Percentiles rank a stretch among this genome's conserved stretches.
Conservation (phyloP, 1,140 invertebrate species). For the Caenorhabditis latens region DNA sequence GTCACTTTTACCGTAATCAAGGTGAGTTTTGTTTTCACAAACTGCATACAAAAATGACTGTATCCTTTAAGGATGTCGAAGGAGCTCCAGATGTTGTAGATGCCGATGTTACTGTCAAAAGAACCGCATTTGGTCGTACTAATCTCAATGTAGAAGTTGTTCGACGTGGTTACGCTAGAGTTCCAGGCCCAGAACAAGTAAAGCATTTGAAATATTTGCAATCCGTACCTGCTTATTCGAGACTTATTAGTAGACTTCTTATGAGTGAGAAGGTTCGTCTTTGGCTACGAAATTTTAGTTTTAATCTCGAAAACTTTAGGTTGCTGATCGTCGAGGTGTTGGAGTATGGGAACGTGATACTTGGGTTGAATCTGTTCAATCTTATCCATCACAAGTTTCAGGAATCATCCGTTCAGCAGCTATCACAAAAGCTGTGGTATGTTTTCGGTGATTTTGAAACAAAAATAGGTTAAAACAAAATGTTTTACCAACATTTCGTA, state of each 20-base stretch:
- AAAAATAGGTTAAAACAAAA: too few species aligned
- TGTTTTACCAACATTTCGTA: too few species aligned
- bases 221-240: slow-evolving; percentile 71
- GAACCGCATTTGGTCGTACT: slow-evolving; percentile 64
- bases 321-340: slow-evolving; percentile 75
- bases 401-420: slow-evolving; percentile 70
- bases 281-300: background rate
- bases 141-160: slow-evolving; percentile 76
- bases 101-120: slow-evolving; percentile 66
- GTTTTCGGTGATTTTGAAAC: slow-evolving; percentile 40
- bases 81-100: slow-evolving; percentile 59
- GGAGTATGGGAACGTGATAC: slow-evolving; percentile 75
- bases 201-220: slow-evolving; percentile 74
- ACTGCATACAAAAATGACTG: background rate
- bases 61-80: slow-evolving; percentile 44
- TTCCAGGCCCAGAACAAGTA: slow-evolving; percentile 70
- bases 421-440: slow-evolving; percentile 73
- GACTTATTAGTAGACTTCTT: slow-evolving; percentile 73
- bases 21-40: slow-evolving; percentile 56
- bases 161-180: slow-evolving; percentile 73
- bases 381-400: slow-evolving; percentile 69
- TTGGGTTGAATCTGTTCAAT: slow-evolving; percentile 73
- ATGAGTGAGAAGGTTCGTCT: slow-evolving; percentile 72
- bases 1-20: slow-evolving; percentile 75
- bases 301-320: slow-evolving; percentile 5